Evolutionary conservation across 1,140 invertebrate genomes (phyloP).

Genomic region (Dolichoris vasculosae): DNA sequence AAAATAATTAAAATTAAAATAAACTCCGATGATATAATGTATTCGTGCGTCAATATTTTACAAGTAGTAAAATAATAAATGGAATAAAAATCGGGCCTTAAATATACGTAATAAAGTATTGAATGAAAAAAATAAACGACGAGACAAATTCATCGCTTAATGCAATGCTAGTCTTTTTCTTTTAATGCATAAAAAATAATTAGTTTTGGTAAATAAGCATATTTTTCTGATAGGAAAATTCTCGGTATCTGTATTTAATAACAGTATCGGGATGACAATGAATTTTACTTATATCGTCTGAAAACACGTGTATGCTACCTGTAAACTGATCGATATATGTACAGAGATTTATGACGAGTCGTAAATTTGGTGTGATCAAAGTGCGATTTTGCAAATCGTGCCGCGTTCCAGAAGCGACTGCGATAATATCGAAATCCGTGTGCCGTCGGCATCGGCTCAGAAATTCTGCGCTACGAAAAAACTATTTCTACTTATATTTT

Average conservation of each 20-base stretch:
- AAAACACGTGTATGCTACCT: slow-evolving; percentile 47
- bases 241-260: slow-evolving; percentile 32
- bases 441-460: slow-evolving; percentile 57
- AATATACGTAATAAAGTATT: neutral
- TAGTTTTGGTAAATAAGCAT: neutral
- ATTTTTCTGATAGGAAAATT: neutral
- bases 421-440: slow-evolving; percentile 41
- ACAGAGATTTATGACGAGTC: slow-evolving; percentile 62
- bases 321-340: slow-evolving; percentile 60
- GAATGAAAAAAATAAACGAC: neutral
- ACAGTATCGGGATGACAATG: slow-evolving; percentile 39
- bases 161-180: neutral
- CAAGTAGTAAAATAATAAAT: neutral
- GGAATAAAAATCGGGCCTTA: neutral
- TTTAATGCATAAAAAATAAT: neutral
- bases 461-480: slow-evolving; percentile 57
- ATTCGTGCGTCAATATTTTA: neutral
- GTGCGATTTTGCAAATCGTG: slow-evolving; percentile 63
- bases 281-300: slow-evolving; percentile 33
- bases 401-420: slow-evolving; percentile 24
- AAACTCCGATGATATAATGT: neutral
- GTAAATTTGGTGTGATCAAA: slow-evolving; percentile 65
- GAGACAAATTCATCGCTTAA: neutral
- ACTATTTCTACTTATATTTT: slow-evolving; percentile 59
- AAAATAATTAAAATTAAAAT: neutral